Percentiles rank a stretch among this genome's conserved stretches.
Conservation (phyloP, 2,113 vertebrate species). For the Pogona vitticeps region DNA sequence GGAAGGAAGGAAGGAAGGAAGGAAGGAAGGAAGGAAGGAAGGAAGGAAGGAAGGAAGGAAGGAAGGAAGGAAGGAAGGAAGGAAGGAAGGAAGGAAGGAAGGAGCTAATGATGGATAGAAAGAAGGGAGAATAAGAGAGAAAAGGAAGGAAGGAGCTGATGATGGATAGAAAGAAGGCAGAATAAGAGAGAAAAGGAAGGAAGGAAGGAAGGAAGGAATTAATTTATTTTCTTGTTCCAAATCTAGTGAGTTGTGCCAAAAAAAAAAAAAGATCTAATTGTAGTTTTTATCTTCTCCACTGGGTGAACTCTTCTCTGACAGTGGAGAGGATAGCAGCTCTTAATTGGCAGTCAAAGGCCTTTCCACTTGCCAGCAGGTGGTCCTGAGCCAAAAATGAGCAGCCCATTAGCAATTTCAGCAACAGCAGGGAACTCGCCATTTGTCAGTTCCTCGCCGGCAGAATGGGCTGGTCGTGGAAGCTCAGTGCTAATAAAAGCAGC, state of each 20-base stretch:
- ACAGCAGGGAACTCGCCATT: conserved; percentile 34
- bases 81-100: no score
- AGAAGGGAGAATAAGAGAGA: no score
- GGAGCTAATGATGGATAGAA: no score
- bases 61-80: no score
- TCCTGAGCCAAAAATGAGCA: conserved; percentile 42
- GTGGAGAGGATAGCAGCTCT: background rate
- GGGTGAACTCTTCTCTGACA: background rate
- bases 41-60: no score
- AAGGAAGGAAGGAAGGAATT: background rate
- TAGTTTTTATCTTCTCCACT: background rate
- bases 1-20: no score
- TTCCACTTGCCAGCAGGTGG: conserved; percentile 38
- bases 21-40: no score
- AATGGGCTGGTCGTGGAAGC: conserved; percentile 28
- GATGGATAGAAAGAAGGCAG: background rate
- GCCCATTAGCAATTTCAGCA: conserved; percentile 37
- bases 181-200: background rate
- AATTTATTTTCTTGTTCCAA: background rate
- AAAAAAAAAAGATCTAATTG: background rate
- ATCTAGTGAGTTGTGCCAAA: background rate
- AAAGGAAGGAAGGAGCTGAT: no score
- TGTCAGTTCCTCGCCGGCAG: conserved; percentile 5
- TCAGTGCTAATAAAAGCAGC: background rate
- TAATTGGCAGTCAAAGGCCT: conserved; percentile 29